Base-by-base conservation (phyloP, 1,140 invertebrate genomes). In the Hylaeus volcanicus region DNA sequence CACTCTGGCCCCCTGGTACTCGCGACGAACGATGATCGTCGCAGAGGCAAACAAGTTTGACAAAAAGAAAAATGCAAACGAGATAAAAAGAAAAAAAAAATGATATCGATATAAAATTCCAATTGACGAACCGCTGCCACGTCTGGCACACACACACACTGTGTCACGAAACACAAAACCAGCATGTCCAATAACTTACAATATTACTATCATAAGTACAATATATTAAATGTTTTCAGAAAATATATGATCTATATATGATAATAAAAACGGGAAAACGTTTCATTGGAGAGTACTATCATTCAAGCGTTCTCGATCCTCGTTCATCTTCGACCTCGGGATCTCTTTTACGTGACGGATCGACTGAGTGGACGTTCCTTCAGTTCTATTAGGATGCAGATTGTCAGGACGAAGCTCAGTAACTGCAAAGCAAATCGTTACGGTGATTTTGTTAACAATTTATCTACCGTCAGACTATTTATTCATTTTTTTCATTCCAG, bases 161-260 rank as follows among this genome's bases (percentile, higher is more conserved):
- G 82, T 85, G 84, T 82, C 71, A 60, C 75, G 80, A 11, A 61
- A 89, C 78, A 84, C 87, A 88, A 26, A 26, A 88, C 81, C 87
- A 89, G 86, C 87, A 89, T 90, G 90, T 91, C 90, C 89, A 91
- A 87, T 89, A 88, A 89, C 87, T 90, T 90, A 91, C 83, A 81
- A 90, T 89, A 91, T 90, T 88, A 89, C 88, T 90, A 90, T 86
- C 78, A 86, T 91, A 91, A 90, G 88, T 89, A 90, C 85, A 88
- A 89, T 91, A 91, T 91, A 91, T 91, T 91, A 91, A 91, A 85
- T 90, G 90, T 91, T 90, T 91, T 90, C 87, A 90, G 81, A 90
- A 90, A 90, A 91, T 89, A 91, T 90, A 91, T 91, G 89, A 90
- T 90, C 88, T 90, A 90, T 91, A 91, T 91, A 91, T 91, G 90